These are phyloP conservation scores for Psilopsiagon aymara DNA, from an alignment of 2,113 vertebrate genomes.

Conservation along the genomic window DNA sequence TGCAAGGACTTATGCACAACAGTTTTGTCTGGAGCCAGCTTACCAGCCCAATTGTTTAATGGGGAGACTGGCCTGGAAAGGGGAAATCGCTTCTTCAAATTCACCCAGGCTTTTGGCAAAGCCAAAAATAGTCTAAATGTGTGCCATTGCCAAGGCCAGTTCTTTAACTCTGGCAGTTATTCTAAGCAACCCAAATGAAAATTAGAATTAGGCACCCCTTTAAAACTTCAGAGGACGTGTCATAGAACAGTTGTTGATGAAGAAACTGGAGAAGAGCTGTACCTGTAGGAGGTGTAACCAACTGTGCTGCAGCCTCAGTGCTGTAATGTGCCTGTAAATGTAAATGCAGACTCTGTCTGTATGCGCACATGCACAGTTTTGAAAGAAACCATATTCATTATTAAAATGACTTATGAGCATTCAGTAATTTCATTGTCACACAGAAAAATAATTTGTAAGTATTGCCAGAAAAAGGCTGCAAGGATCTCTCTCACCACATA, in stretches of 20 bases:
- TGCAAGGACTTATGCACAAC: background rate
- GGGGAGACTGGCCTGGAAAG: background rate
- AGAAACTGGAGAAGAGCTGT: background rate
- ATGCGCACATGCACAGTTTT: no score
- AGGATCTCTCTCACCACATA: background rate
- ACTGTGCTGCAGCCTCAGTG: background rate
- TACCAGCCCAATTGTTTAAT: background rate
- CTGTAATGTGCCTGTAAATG: background rate
- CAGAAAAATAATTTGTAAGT: slow-evolving; percentile 13
- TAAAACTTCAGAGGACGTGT: background rate
- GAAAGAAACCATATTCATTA: background rate
- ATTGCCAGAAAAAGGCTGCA: background rate
- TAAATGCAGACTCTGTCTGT: background rate
- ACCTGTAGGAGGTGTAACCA: background rate
- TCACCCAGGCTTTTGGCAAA: background rate
- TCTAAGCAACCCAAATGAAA: background rate
- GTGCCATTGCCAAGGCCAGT: background rate
- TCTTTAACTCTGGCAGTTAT: background rate
- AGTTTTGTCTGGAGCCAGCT: background rate
- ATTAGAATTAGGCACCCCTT: background rate
- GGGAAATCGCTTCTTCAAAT: background rate
- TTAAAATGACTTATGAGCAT: background rate
- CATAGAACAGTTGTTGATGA: background rate
- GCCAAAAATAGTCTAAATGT: background rate
- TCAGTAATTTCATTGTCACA: background rate